A percentile compares a stretch with the other conserved stretches of the same genome.
Conservation (phyloP, 1,140 invertebrate species). For the Leguminivora glycinivorella region DNA sequence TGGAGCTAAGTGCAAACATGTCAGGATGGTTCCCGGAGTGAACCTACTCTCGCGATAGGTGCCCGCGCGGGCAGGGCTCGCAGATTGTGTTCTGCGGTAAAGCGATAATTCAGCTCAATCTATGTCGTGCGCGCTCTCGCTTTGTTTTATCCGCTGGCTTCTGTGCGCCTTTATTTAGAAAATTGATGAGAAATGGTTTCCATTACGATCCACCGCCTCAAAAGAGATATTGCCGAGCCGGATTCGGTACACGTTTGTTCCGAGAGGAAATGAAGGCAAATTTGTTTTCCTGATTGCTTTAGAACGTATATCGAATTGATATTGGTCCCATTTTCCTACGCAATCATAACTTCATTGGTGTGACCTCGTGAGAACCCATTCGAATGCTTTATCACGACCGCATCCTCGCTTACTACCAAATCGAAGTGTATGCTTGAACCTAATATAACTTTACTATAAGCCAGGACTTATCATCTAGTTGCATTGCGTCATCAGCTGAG, state of each 20-base stretch:
- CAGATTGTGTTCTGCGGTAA: slow-evolving; percentile 78
- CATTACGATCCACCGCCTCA: slow-evolving; percentile 73
- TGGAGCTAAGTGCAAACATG: too few relatives aligned
- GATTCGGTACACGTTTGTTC: slow-evolving; percentile 60
- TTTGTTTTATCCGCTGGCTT: slow-evolving; percentile 77
- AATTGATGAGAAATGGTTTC: slow-evolving; percentile 79
- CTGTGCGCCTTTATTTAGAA: slow-evolving; percentile 79
- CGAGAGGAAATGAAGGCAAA: slow-evolving; percentile 76
- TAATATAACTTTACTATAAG: slow-evolving; percentile 9
- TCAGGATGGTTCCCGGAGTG: background rate
- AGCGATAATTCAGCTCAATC: slow-evolving; percentile 79
- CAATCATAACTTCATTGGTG: slow-evolving; percentile 62
- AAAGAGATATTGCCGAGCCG: slow-evolving; percentile 67
- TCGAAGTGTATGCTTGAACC: slow-evolving; percentile 26
- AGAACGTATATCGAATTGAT: slow-evolving; percentile 69
- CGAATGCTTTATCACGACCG: slow-evolving; percentile 44
- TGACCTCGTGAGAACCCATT: slow-evolving; percentile 56
- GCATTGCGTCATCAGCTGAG: background rate
- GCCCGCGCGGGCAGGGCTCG: slow-evolving; percentile 31
- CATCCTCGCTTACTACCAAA: slow-evolving; percentile 30
- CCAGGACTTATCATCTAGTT: slow-evolving; percentile 7
- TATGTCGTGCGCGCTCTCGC: slow-evolving; percentile 76
- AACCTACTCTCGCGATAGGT: slow-evolving; percentile 3
- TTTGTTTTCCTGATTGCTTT: slow-evolving; percentile 77
- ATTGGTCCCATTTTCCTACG: slow-evolving; percentile 68